These are phyloP conservation scores for Drosophila fulvimacula DNA, from an alignment of 2,888 invertebrate genomes.

Conservation along the genomic window DNA sequence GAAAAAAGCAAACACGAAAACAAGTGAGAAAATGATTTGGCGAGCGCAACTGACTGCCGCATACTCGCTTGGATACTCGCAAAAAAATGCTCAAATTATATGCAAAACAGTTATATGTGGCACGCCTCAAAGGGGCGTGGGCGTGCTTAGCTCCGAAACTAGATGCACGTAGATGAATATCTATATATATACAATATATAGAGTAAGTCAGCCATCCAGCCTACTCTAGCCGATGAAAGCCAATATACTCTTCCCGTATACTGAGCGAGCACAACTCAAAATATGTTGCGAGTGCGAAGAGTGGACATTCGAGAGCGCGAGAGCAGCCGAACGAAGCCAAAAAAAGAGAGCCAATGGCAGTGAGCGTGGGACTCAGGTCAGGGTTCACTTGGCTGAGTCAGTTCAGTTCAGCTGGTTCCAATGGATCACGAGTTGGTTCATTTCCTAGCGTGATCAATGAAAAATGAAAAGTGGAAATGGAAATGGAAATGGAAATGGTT, in stretches of 20 bases:
- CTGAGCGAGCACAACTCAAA: background rate
- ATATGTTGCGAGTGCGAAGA: background rate
- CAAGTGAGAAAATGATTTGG: background rate
- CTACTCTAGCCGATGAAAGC: background rate
- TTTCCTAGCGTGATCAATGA: conserved; percentile 6
- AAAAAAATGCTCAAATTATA: no score
- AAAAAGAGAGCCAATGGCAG: background rate
- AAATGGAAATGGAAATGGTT: background rate
- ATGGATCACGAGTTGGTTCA: background rate
- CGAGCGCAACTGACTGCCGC: background rate
- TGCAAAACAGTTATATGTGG: no score
- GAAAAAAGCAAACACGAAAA: conserved; percentile 3
- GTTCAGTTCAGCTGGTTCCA: conserved; percentile 1
- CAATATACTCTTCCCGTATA: background rate
- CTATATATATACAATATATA: no score
- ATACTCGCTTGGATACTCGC: no score
- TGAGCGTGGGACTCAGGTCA: background rate
- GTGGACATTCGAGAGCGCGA: background rate
- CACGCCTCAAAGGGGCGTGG: background rate
- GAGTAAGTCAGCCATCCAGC: no score
- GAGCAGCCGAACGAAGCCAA: background rate
- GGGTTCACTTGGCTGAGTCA: background rate
- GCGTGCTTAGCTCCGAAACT: no score
- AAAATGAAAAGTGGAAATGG: conserved; percentile 7
- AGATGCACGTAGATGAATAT: no score